Evolutionary conservation across 2,113 vertebrate genomes (phyloP).

Genomic region (Odocoileus virginianus): DNA sequence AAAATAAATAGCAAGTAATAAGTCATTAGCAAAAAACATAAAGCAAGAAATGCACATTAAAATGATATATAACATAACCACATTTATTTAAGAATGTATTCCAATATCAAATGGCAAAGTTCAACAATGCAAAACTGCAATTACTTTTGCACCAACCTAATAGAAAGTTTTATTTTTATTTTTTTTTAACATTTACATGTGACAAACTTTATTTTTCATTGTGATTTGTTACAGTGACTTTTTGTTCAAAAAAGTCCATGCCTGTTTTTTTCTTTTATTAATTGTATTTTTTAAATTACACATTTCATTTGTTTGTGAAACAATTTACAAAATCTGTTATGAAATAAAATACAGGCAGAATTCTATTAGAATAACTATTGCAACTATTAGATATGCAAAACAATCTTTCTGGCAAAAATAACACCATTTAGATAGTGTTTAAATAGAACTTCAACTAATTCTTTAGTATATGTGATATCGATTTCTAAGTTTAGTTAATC

Average conservation of each 20-base stretch:
- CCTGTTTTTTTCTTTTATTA: neutral
- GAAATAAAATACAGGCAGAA: constrained; percentile 2
- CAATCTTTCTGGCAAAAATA: neutral
- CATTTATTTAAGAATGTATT: neutral
- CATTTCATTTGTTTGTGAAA: neutral
- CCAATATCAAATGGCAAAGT: neutral
- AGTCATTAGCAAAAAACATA: neutral
- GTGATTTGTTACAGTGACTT: neutral
- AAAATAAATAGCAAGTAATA: neutral
- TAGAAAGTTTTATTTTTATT: neutral
- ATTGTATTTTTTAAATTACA: neutral
- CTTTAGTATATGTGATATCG: neutral
- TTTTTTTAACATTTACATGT: neutral
- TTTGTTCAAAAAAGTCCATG: neutral
- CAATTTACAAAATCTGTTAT: neutral
- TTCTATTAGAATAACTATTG: neutral
- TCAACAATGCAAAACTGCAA: neutral
- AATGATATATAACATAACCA: neutral
- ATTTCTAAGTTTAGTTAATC: neutral
- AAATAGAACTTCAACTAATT: neutral
- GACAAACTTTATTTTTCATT: neutral
- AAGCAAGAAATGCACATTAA: neutral
- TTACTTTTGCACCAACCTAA: neutral
- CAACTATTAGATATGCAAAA: neutral
- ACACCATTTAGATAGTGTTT: neutral